Percentiles rank a stretch among this genome's conserved stretches.
Conservation (phyloP, 1,140 invertebrate species). For the Parapsyche elsis region DNA sequence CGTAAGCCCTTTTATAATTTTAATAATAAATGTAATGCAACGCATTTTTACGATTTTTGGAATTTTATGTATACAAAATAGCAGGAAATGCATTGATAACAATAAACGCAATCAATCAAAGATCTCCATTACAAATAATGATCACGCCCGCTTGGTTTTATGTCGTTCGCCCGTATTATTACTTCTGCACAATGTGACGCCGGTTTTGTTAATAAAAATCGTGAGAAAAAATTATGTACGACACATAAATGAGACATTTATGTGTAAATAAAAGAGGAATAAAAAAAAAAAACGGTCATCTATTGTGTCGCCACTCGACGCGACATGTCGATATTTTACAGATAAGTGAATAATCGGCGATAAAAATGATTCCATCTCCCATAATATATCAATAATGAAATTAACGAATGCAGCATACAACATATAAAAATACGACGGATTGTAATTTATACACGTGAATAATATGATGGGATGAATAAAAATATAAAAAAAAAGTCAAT, state of each 20-base stretch:
- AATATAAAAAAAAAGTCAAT: conserved; percentile 35
- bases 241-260: conserved; percentile 52
- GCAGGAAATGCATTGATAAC: not conserved
- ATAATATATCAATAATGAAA: not conserved
- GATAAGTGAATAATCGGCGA: conserved; percentile 19
- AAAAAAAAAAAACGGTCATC: conserved; percentile 45
- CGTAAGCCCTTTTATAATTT: too few species aligned
- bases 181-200: conserved; percentile 41
- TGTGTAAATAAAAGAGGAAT: conserved; percentile 48
- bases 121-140: conserved; percentile 13
- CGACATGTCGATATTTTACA: conserved; percentile 11
- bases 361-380: not conserved
- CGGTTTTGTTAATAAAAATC: conserved; percentile 38
- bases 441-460: not conserved
- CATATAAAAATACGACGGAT: not conserved
- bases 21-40: too few species aligned
- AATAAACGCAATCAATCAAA: conserved; percentile 25
- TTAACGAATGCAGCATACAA: not conserved
- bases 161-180: conserved; percentile 45
- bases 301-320: conserved; percentile 28
- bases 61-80: too few species aligned
- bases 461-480: not conserved
- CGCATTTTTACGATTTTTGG: too few species aligned
- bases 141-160: conserved; percentile 40
- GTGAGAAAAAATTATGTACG: conserved; percentile 40